These are phyloP conservation scores for Polia nebulosa DNA, from an alignment of 2,888 invertebrate species.

Conservation along the genomic window DNA sequence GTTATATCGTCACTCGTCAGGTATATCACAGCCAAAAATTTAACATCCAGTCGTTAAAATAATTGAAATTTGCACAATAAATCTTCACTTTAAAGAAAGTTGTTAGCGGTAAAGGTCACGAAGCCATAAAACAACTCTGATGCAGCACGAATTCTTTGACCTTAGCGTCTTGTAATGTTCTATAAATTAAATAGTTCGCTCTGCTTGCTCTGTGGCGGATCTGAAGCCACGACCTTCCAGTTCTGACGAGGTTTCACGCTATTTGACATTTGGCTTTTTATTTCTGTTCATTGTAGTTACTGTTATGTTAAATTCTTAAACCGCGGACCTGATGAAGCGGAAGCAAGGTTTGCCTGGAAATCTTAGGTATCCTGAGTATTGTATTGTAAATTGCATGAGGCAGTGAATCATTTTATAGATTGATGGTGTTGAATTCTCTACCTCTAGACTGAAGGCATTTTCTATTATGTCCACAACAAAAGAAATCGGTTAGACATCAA, in stretches of 20 bases:
- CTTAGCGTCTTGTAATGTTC: conserved; percentile 8
- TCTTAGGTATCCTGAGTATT: too few relatives aligned
- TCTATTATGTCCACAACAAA: conserved; percentile 31
- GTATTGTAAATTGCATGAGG: too few relatives aligned
- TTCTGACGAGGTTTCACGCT: conserved; percentile 11
- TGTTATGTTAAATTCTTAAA: too few relatives aligned
- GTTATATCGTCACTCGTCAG: too few relatives aligned
- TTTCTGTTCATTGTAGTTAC: too few relatives aligned
- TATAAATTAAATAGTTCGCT: conserved; percentile 8
- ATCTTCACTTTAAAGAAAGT: conserved; percentile 38
- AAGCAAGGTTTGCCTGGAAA: too few relatives aligned
- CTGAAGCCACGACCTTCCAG: conserved; percentile 15
- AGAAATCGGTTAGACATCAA: conserved; percentile 36
- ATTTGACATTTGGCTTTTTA: background rate
- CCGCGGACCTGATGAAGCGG: too few relatives aligned
- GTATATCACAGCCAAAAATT: background rate
- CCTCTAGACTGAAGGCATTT: background rate
- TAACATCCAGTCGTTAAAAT: background rate
- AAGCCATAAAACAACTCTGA: conserved; percentile 7
- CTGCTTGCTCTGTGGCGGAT: conserved; percentile 20
- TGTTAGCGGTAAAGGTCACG: conserved; percentile 36
- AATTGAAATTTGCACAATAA: conserved; percentile 21
- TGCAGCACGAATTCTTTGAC: conserved; percentile 16
- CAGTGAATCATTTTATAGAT: too few relatives aligned
- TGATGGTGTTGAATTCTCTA: background rate